Evolutionary conservation across 2,888 invertebrate genomes (phyloP).

Genomic region (Epinotia bilunana): DNA sequence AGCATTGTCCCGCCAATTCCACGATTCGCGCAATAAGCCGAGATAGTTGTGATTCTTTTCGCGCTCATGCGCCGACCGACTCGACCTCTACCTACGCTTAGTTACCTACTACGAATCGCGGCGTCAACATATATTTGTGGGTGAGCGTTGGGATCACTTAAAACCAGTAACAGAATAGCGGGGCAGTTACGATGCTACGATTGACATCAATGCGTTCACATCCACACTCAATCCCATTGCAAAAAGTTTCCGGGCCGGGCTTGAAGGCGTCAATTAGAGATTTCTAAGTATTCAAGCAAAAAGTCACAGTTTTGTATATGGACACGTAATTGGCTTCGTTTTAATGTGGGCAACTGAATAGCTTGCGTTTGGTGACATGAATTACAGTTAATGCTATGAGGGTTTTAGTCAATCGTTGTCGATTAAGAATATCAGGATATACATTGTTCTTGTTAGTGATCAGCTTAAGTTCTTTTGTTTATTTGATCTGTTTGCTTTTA

Average conservation of each 20-base stretch:
- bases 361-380: slow-evolving; percentile 7
- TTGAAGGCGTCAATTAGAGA: slow-evolving; percentile 27
- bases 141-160: too few species aligned
- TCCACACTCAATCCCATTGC: not conserved
- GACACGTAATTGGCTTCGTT: slow-evolving; percentile 9
- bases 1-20: slow-evolving; percentile 3
- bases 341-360: slow-evolving; percentile 10
- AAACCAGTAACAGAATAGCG: not conserved
- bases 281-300: slow-evolving; percentile 26
- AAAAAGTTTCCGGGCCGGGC: slow-evolving; percentile 5
- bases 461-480: not conserved
- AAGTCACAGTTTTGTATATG: slow-evolving; percentile 16
- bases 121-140: too few species aligned
- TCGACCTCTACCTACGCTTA: too few species aligned
- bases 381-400: not conserved
- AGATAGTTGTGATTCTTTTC: too few species aligned
- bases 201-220: slow-evolving; percentile 7
- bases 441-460: not conserved
- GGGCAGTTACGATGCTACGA: not conserved
- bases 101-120: too few species aligned
- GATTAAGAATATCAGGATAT: too few species aligned
- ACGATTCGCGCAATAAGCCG: not conserved
- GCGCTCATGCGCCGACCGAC: too few species aligned
- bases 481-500: not conserved
- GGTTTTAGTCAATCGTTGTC: not conserved